Base-by-base conservation (phyloP, 2,113 vertebrate genomes). In the Scomber japonicus region DNA sequence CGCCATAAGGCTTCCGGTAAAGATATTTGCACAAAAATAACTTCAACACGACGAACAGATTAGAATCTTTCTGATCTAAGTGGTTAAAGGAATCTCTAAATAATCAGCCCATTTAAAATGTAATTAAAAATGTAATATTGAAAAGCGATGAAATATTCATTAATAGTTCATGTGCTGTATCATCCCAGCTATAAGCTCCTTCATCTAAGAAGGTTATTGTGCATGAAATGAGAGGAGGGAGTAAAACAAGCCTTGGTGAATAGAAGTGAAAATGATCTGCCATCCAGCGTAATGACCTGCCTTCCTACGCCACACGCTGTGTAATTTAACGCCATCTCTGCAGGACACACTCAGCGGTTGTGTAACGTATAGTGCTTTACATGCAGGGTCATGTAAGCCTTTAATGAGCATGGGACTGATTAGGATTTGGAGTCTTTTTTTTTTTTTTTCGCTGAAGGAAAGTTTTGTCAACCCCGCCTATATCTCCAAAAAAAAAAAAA, bases 201-300 rank as follows among this genome's bases (percentile, higher is more conserved):
- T 66, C 75, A 69, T 89, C 82, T 82, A 0, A 65, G 70, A 40
- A 67, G 72, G 72, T 90, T 90, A 89, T 88, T 88, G 84, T 81
- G 83, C 85, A 76, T 91, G 88, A 91, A 88, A 89, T 89, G 83
- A 87, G 87, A 83, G 83, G 72, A 79, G 71, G 64, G 82, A 85
- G 83, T 88, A 61, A 85, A 92, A 87, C 85, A 87, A 88, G 85
- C 60, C 69, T 10, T 35, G 60, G 6, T 71, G 87, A 86, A 54
- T 60, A 54, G 59, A 82, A 88, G 14, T 54, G 82, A 78, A 87
- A 88, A 91, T 71, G 3, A 92, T 83, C 75, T 81, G 63, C 78
- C 83, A 40, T 16, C 10, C 71, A 53, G 57, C 11, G 64, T 85
- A 68, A 86, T 85, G 87, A 71, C 82, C 78, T 70, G 78, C 80